phyloP scores from a whole-genome alignment of 2,888 invertebrate species.

The Drosophila crucigera region DNA sequence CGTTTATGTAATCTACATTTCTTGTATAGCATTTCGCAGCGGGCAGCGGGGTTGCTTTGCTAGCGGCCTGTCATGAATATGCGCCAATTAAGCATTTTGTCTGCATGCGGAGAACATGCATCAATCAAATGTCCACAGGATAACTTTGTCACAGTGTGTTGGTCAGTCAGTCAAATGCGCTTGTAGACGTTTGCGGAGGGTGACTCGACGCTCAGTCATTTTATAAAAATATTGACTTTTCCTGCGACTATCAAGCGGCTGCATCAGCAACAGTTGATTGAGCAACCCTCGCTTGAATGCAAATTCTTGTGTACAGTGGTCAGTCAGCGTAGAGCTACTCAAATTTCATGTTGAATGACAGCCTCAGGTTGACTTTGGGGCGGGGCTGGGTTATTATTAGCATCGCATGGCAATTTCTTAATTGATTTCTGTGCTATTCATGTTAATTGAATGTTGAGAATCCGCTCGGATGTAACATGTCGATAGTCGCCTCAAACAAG shows the following conservation, averaged over 20 bases:
- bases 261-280: slow-evolving; percentile 13
- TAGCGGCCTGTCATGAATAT: slow-evolving; percentile 63
- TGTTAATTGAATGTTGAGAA: slow-evolving; percentile 56
- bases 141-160: slow-evolving; percentile 52
- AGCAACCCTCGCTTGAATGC: slow-evolving; percentile 53
- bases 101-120: slow-evolving; percentile 70
- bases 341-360: slow-evolving; percentile 33
- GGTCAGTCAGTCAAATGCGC: slow-evolving; percentile 42
- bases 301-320: slow-evolving; percentile 31
- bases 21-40: slow-evolving; percentile 3
- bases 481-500: slow-evolving; percentile 61
- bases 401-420: slow-evolving; percentile 68
- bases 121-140: slow-evolving; percentile 76
- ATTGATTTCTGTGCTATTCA: slow-evolving; percentile 71
- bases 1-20: slow-evolving; percentile 73
- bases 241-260: background rate
- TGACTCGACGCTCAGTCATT: slow-evolving; percentile 5
- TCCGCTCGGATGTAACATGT: slow-evolving; percentile 71
- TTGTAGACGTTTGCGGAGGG: slow-evolving; percentile 47
- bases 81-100: slow-evolving; percentile 79
- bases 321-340: slow-evolving; percentile 23
- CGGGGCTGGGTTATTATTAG: slow-evolving; percentile 64
- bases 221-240: background rate
- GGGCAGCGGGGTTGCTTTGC: slow-evolving; percentile 7
- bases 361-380: slow-evolving; percentile 46